Evolutionary conservation across 2,113 vertebrate species (phyloP).

Genomic region (Sceloporus tristichus): DNA sequence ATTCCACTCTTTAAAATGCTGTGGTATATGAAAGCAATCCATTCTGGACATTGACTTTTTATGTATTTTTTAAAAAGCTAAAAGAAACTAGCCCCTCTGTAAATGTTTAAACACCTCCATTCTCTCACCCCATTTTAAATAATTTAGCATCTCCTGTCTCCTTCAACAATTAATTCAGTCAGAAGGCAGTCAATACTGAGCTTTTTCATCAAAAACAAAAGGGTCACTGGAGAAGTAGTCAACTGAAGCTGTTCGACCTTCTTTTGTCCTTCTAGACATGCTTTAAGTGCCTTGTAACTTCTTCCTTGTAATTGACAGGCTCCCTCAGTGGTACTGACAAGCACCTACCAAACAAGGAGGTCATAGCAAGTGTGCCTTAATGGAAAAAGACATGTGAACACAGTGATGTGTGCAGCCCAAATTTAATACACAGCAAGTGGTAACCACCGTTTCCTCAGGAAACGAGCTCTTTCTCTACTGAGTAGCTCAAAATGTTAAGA

Average conservation of each 20-base stretch:
- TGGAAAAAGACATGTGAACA: background rate
- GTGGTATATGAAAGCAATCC: background rate
- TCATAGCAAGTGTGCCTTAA: background rate
- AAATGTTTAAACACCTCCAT: constrained; percentile 54
- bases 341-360: background rate
- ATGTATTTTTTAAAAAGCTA: constrained; percentile 40
- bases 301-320: background rate
- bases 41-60: constrained; percentile 19
- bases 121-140: constrained; percentile 45
- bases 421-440: background rate
- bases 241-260: background rate
- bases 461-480: background rate
- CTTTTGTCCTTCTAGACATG: background rate
- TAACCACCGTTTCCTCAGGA: background rate
- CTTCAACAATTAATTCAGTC: constrained; percentile 55
- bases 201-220: constrained; percentile 25
- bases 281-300: background rate
- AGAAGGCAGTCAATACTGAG: constrained; percentile 11
- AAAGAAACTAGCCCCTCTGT: constrained; percentile 55
- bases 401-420: background rate
- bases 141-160: constrained; percentile 50
- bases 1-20: no score
- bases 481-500: constrained; percentile 1
- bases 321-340: background rate
- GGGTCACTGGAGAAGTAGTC: background rate